phyloP scores from a whole-genome alignment of 1,140 invertebrate genomes.

The Ylistrum balloti region DNA sequence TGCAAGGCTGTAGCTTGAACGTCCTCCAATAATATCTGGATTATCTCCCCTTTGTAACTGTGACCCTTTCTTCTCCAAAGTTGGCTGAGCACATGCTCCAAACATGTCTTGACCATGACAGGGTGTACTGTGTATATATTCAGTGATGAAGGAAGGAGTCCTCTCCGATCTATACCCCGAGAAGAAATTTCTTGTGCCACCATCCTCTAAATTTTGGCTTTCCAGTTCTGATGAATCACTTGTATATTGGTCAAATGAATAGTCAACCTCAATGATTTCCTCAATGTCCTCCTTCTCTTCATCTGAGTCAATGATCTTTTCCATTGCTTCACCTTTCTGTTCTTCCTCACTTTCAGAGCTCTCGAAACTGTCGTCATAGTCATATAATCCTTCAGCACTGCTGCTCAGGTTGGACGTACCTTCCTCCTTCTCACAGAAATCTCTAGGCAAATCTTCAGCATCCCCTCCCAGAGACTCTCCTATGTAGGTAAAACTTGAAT shows the following conservation, averaged over 20 bases:
- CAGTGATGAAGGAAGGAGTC: background rate
- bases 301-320: background rate
- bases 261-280: constrained; percentile 41
- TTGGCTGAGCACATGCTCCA: background rate
- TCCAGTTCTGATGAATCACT: constrained; percentile 3
- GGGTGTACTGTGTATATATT: background rate
- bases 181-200: background rate
- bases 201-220: background rate
- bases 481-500: background rate
- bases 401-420: background rate
- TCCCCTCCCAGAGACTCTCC: background rate
- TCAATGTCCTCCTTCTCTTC: constrained; percentile 23
- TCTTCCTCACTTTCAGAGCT: constrained; percentile 15
- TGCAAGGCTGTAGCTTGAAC: background rate
- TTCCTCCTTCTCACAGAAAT: background rate
- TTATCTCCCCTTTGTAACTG: no score
- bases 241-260: background rate
- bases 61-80: background rate
- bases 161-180: background rate
- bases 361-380: constrained; percentile 7
- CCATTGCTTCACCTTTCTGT: background rate
- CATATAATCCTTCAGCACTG: constrained; percentile 11
- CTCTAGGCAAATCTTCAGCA: background rate
- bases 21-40: background rate
- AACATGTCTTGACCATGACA: background rate